Evolutionary conservation across 2,113 vertebrate genomes (phyloP).

Genomic region (Eupsittula cactorum): DNA sequence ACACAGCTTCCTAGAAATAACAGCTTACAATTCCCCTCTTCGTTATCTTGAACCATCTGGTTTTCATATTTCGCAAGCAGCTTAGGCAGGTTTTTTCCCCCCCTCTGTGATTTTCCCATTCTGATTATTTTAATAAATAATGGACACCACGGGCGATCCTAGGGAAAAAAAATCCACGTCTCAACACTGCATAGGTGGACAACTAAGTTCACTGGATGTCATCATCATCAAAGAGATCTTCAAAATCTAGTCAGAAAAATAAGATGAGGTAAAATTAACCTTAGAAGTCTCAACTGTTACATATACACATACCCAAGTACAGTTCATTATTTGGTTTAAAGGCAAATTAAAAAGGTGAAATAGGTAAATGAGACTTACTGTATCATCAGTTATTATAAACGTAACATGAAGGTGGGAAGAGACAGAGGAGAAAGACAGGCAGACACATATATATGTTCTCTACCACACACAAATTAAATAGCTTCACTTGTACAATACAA

Average conservation of each 20-base stretch:
- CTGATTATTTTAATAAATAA: slow-evolving; percentile 30
- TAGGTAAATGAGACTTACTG: neutral
- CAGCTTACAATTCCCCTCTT: neutral
- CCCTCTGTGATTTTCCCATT: neutral
- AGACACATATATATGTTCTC: rapidly evolving
- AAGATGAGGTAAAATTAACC: slow-evolving; percentile 17
- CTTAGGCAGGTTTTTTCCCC: neutral
- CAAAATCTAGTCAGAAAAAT: slow-evolving; percentile 80
- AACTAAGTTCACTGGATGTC: slow-evolving; percentile 82
- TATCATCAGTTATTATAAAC: neutral
- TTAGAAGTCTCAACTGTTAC: neutral
- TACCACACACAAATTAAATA: neutral
- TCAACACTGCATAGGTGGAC: neutral
- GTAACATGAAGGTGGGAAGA: neutral
- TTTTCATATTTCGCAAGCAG: neutral
- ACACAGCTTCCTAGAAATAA: neutral
- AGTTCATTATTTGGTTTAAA: neutral
- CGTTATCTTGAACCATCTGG: neutral
- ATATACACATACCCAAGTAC: neutral
- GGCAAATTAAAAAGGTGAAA: neutral
- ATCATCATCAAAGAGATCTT: slow-evolving; percentile 90
- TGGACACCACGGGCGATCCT: neutral
- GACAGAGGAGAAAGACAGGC: neutral
- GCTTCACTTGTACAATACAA: neutral
- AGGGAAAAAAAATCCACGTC: slow-evolving; percentile 2